Conservation (phyloP, 2,113 vertebrate species). For the Solenodon paradoxus region DNA sequence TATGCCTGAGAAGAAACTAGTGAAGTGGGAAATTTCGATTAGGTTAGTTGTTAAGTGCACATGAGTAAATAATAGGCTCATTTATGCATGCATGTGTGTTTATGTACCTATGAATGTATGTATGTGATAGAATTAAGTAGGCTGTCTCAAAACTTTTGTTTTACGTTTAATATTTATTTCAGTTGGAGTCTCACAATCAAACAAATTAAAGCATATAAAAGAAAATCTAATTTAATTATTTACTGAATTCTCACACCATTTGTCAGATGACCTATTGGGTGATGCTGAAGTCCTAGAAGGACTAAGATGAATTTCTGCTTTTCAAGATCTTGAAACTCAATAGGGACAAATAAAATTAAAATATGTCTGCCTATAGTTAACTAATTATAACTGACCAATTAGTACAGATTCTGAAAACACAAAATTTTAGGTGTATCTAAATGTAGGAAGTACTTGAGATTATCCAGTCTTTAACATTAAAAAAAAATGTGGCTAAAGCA, state of each 20-base stretch:
- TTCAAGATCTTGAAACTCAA: background rate
- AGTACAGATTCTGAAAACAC: background rate
- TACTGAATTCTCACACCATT: background rate
- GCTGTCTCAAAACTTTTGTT: background rate
- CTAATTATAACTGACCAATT: background rate
- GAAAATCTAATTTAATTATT: slow-evolving; percentile 37
- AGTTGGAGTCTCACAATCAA: background rate
- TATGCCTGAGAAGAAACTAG: slow-evolving; percentile 5
- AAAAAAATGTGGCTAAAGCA: background rate
- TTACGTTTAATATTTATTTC: slow-evolving; percentile 26
- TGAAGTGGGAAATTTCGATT: background rate
- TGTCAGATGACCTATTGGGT: background rate
- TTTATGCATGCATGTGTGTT: too few relatives aligned
- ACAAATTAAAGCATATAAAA: background rate
- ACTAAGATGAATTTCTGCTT: background rate
- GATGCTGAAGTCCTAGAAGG: background rate
- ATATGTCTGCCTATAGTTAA: too few relatives aligned
- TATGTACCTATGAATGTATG: too few relatives aligned
- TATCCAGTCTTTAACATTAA: background rate
- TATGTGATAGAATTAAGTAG: background rate
- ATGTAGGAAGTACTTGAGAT: background rate
- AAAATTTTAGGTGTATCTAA: background rate
- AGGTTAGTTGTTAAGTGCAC: background rate
- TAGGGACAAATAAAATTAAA: background rate
- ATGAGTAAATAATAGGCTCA: background rate